Conservation (phyloP, 2,888 invertebrate genomes). For the Drosophila robusta region DNA sequence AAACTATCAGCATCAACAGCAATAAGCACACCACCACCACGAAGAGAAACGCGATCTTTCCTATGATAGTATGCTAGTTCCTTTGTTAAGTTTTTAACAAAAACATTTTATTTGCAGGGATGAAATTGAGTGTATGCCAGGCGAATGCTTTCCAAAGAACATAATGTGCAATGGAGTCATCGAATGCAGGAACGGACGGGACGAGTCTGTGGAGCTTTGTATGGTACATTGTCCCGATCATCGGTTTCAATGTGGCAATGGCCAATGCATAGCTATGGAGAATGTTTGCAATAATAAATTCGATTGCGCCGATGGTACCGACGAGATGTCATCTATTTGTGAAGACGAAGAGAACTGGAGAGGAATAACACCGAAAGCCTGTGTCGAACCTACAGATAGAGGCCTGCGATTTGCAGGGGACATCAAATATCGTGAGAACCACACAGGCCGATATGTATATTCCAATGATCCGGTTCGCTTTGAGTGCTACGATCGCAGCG, state of each 20-base stretch:
- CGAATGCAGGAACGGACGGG: slow-evolving; percentile 44
- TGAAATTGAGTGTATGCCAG: slow-evolving; percentile 7
- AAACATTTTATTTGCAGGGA: not conserved
- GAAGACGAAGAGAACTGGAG: rapidly evolving
- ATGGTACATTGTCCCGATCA: rapidly evolving
- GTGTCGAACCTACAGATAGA: slow-evolving; percentile 9
- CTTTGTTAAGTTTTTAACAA: not conserved
- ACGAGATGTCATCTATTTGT: slow-evolving; percentile 18
- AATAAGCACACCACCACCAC: too few species aligned
- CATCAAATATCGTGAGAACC: not conserved
- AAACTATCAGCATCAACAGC: too few species aligned
- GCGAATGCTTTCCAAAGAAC: not conserved
- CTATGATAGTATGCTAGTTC: too few species aligned
- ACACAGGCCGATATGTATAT: slow-evolving; percentile 10
- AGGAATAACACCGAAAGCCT: not conserved
- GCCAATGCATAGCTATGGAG: not conserved
- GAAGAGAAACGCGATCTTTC: too few species aligned
- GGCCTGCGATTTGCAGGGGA: not conserved
- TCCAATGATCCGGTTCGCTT: slow-evolving; percentile 22
- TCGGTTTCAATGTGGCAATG: slow-evolving; percentile 35
- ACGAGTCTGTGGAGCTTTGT: slow-evolving; percentile 47
- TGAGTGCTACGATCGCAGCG: not conserved
- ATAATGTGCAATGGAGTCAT: slow-evolving; percentile 10
- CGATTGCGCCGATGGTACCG: slow-evolving; percentile 53
- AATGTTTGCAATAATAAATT: slow-evolving; percentile 6